Evolutionary conservation across 2,888 invertebrate species (phyloP).

Genomic region (Meganola albula): DNA sequence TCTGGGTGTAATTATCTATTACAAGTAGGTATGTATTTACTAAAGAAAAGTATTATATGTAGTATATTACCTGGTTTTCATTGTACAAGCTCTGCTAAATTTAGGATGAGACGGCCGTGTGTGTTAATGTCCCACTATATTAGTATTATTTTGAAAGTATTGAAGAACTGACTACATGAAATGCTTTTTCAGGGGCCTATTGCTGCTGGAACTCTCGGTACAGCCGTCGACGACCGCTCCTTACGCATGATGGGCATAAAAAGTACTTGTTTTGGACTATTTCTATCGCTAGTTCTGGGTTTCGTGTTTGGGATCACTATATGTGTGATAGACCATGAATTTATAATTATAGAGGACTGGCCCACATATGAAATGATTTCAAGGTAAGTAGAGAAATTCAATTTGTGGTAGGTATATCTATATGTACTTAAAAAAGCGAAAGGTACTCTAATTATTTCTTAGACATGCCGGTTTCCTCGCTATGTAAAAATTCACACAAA

Average conservation of each 20-base stretch:
- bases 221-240: constrained; percentile 80
- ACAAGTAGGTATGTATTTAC: too few species aligned
- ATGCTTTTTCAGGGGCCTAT: constrained; percentile 80
- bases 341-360: constrained; percentile 76
- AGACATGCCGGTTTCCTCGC: too few species aligned
- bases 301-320: constrained; percentile 82
- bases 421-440: too few species aligned
- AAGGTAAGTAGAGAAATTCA: too few species aligned
- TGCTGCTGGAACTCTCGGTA: constrained; percentile 86
- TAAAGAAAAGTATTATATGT: too few species aligned
- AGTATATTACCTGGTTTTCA: too few species aligned
- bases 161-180: background rate
- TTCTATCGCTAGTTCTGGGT: constrained; percentile 81
- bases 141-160: background rate
- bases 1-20: too few species aligned
- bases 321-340: constrained; percentile 74
- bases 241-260: constrained; percentile 80
- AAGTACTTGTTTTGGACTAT: constrained; percentile 82
- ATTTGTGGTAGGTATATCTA: too few species aligned
- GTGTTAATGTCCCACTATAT: background rate
- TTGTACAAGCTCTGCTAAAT: too few species aligned
- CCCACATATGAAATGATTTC: constrained; percentile 82
- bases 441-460: too few species aligned
- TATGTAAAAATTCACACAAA: too few species aligned
- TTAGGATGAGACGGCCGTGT: too few species aligned